Evolutionary conservation across 1,140 invertebrate genomes (phyloP).

Genomic region (fruit fly (Drosophila melanogaster)): Release_6_plus_ISO1_MT NC_004354.4:3296501-3297000

Average conservation of each 20-base stretch:
- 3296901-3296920: not conserved
- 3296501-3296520: no score
- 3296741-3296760: not conserved
- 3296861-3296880: slow-evolving; percentile 27
- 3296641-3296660: slow-evolving; percentile 67
- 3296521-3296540: not conserved
- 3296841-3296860: slow-evolving; percentile 51
- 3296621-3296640: slow-evolving; percentile 52
- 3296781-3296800: slow-evolving; percentile 30
- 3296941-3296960: slow-evolving; percentile 7
- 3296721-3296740: slow-evolving; percentile 23
- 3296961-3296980: slow-evolving; percentile 70
- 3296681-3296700: slow-evolving; percentile 84
- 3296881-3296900: not conserved
- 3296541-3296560: no score
- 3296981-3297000: slow-evolving; percentile 67
- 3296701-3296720: slow-evolving; percentile 59
- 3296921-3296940: not conserved
- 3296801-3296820: slow-evolving; percentile 51
- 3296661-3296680: slow-evolving; percentile 83
- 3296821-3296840: slow-evolving; percentile 36
- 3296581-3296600: slow-evolving; percentile 48
- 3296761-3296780: not conserved
- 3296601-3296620: slow-evolving; percentile 80
- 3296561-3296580: no score